Evolutionary conservation across 2,113 vertebrate species (phyloP), one percentile per base, ranked within the genome.

Genomic region (Microtus richardsoni): DNA sequence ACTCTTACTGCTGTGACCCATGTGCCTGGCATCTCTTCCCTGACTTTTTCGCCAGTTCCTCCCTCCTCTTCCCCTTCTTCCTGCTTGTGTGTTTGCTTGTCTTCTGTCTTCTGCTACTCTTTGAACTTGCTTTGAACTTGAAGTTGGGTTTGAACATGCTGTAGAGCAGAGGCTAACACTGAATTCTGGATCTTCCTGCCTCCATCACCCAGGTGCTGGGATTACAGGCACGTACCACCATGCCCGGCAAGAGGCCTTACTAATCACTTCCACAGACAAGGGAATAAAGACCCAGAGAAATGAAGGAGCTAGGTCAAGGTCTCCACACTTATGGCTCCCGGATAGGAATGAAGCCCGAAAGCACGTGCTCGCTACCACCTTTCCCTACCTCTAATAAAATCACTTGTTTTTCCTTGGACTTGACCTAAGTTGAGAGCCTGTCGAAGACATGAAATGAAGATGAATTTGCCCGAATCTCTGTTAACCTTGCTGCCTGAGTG

Each of bases 371-470:
- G 28, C 58, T 7, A 28, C 36, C 39, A 26, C 92, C 85, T 90
- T 33, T 62, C n/a, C 78, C n/a, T 36, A 62, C 92, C 41, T 44
- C 86, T 82, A 64, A 86, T 91, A 70, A 92, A 88, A 91, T 94
- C 79, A 7, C 83, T 79, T 33, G 86, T 47, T 89, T 97, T 91
- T 80, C 94, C 79, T 95, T 91, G 91, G 74, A 88, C 95, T 84
- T 94, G 92, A 95, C 97, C 95, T 66, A 78, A 89, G 92, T 85
- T 60, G 95, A 92, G 88, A 96, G 82, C 77, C 95, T 94, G 96
- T 95, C 74, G 14, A 95, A 95, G 88, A 87, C 44, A 60, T 73
- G 93, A 96, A 97, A 96, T 97, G 95, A 96, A 97, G 96, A 96
- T 91, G 93, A 93, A 95, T 95, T 87, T 94, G 85, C 82, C 94